Base-by-base conservation (phyloP, 1,140 invertebrate species). In the Papilio machaon region DNA sequence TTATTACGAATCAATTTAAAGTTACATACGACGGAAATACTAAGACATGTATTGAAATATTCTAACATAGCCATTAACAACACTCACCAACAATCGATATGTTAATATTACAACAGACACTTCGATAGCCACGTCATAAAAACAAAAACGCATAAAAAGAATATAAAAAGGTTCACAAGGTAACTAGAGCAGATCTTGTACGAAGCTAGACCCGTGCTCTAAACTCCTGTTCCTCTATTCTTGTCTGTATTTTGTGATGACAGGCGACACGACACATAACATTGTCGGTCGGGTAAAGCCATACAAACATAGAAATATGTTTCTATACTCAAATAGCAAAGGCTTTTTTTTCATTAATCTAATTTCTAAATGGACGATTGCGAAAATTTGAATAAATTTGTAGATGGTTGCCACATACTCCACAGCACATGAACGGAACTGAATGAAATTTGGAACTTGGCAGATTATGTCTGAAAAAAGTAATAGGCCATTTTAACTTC, bases 1-100 rank as follows among this genome's bases (percentile, higher is more conserved):
- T 77, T 77, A 58, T 35, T 77, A 77, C 23, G 3, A 38, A 77
- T 60, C 23, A 58, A 54, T 77, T 54, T 35, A 15, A 58, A 77
- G 8, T 54, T 17, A 35, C 10, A 35, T 77, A 30, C 30, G 11
- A 77, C 8, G 49, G 47, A 54, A 35, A 35, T 70, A 35, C 38
- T 43, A 6, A 43, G 19, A 60, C 11, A 70, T 35, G 11, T 5
- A 30, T 15, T 35, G 6, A 19, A 35, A 67, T 19, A 67, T 35
- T 67, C 4, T 6, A 67, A 35, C 15, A 15, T 54, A 17, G 52
- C n/a, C n/a, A 1, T 5, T 17, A 17, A 6, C 38, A 2, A 38
- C 6, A 38, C 2, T 38, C 38, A 3, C 2, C 6, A 38, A 38
- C 6, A 38, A 38, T 38, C 38, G 2, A 3, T 2, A 3, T 38